Evolutionary conservation across 2,113 vertebrate genomes (phyloP), one percentile per base, ranked within the genome.

Genomic region (Gymnorhina tibicen): DNA sequence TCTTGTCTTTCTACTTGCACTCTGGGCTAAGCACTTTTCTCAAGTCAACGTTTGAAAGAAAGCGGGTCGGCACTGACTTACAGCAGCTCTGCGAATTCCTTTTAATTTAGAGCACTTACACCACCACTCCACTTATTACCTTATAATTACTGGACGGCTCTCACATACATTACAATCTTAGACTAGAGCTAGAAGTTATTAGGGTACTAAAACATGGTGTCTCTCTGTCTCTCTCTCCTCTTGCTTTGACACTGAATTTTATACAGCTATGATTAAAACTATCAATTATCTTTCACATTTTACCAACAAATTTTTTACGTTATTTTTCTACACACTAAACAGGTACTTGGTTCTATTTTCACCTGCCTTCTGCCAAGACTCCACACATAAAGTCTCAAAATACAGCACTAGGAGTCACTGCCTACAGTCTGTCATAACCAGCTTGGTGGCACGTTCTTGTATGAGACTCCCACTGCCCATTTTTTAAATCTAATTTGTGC

Each of bases 61-160:
- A 98, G 97, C 96, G 44, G 97, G 97, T 98, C 91, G 90, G 95
- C 97, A 55, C 97, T 98, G 97, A 98, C 98, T 98, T 98, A 97
- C 93, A 98, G 96, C 97, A 97, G 96, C 96, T 97, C 97, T 96
- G 97, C 28, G 74, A 97, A 98, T 98, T 98, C 97, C 98, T 98
- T 98, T 98, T 98, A 98, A 98, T 98, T 98, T 98, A 98, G 97
- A 98, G 97, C 96, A 97, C 97, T 98, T 98, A 98, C 89, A 97
- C 95, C 94, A 97, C 88, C 96, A 97, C 97, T 98, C 95, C 97
- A 97, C 98, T 98, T 98, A 98, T 97, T 98, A 97, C 98, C 97
- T 97, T 98, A 98, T 98, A 98, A 98, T 98, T 98, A 98, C 97
- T 89, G 94, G 97, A 96, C 97, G 24, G 85, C 96, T 95, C 93